Percentiles rank a stretch among this genome's conserved stretches.
Evolutionary conservation across 2,888 invertebrate genomes (phyloP).

Genomic region (Malthinus flaveolus): DNA sequence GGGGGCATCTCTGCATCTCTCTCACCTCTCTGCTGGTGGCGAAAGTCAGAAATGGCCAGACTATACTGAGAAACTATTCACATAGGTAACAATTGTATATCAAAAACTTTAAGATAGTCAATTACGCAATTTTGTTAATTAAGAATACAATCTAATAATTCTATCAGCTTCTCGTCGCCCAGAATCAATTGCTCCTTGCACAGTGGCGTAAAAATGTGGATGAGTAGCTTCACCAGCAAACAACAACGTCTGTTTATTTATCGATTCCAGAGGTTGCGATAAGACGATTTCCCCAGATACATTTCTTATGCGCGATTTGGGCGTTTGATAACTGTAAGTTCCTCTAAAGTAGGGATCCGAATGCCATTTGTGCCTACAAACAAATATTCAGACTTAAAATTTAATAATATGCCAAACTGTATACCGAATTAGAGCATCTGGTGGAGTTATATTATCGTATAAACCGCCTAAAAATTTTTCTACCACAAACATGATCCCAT

Average conservation of each 20-base stretch:
- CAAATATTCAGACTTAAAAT: neutral
- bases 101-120: no score
- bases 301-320: constrained; percentile 20
- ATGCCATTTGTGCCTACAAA: constrained; percentile 66
- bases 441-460: constrained; percentile 56
- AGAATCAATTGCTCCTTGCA: constrained; percentile 55
- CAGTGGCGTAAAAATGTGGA: constrained; percentile 50
- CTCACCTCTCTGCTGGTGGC: no score
- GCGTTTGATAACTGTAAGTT: constrained; percentile 32
- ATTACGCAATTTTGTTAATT: no score
- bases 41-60: no score
- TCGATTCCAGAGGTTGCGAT: constrained; percentile 17
- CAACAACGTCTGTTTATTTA: constrained; percentile 40
- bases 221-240: constrained; percentile 62
- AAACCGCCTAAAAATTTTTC: constrained; percentile 58
- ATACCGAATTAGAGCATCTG: constrained; percentile 49
- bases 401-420: neutral
- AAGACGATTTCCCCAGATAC: constrained; percentile 8
- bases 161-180: constrained; percentile 54
- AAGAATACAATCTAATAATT: neutral
- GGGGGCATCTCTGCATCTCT: no score
- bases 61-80: no score
- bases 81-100: no score
- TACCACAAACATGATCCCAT: constrained; percentile 57
- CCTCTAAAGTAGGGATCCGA: constrained; percentile 63